Base-by-base conservation (phyloP, 2,888 invertebrate genomes). In the Seira sanloemensis region DNA sequence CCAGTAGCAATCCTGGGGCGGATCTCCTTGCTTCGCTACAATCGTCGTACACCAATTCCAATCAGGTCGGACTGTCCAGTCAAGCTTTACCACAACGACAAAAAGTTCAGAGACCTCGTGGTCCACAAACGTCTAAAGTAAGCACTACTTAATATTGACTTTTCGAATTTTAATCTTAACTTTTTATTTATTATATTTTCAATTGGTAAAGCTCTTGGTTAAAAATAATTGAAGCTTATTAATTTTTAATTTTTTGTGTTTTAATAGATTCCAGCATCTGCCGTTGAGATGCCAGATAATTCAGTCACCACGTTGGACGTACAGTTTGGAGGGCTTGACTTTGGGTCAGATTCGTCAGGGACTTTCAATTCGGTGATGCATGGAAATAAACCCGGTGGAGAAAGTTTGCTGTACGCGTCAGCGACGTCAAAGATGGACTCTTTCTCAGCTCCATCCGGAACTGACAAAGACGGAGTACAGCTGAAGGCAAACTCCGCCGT, bases 261-360 rank as follows among this genome's bases (percentile, higher is more conserved):
- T n/a, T n/a, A n/a, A n/a, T n/a, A 97, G 95, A 98, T 98, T 90
- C 98, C 98, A 62, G 94, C 96, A 75, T 95, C 95, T 80, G 98
- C 98, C 23, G 98, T 98, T 54, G 98, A 98, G 92, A 98, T 98
- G 98, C 98, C 98, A 0, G 97, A 96, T 86, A 97, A 97, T 90
- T 93, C 95, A 81, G 92, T 94, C 16, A 95, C 94, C 84, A 94
- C 94, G 87, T 93, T 98, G 89, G 98, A 98, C 92, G 97, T 98
- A 88, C 97, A 98, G 92, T 98, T 98, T 92, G 97, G 97, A 37
- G 97, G 95, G 1, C 93, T 97, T 89, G 97, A 97, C 90, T 94
- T 95, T 90, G 94, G 94, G 86, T 92, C 92, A 72, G 93, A 93
- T 71, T 84, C 89, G 19, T 78, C 87, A 21, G 75, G 82, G 71